Base-by-base conservation (phyloP, 2,888 invertebrate genomes). In the Leuctra nigra region DNA sequence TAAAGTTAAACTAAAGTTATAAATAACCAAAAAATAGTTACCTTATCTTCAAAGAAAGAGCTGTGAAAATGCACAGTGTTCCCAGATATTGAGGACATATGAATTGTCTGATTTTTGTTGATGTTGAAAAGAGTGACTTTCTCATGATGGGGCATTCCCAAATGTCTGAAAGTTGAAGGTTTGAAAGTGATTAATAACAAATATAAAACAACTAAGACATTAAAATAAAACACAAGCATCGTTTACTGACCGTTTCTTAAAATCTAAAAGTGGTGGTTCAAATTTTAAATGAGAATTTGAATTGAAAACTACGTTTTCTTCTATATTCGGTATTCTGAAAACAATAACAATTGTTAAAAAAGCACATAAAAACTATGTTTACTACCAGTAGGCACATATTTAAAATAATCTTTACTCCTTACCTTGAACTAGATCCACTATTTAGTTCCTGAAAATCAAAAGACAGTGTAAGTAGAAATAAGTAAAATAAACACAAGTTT, bases 41-140 rank as follows among this genome's bases (percentile, higher is more conserved):
- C 94, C 83, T 94, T 94, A 68, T 93, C 86, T 69, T 93, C 88
- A 74, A 96, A 96, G 80, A 97, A 96, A 63, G 96, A 95, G 68
- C 95, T 94, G 74, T 97, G 94, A 78, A 97, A 97, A 77, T 94
- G 91, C 33, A 90, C 86, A 65, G 93, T 92, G 73, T 86, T 91
- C 67, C 95, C 95, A 63, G 94, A 92, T 69, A 97, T 92, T 63
- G 95, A 94, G 70, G 91, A 86, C 70, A 97, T 83, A 72, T 92
- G 91, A 68, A 97, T 82, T 68, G 87, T 92, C 69, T 84, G 84
- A 76, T 93, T 91, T 65, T 78, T 76, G 76, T 89, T 90, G 67
- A 83, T 82, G 80, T 97, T 97, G 73, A 87, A 83, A 65, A 97
- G 78, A 65, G 87, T 87, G 63, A 96, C 95, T 69, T 83, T 81